Evolutionary conservation across 2,797 vertebrate species (phyloP).

Genomic region (Sitta carolinensis): DNA sequence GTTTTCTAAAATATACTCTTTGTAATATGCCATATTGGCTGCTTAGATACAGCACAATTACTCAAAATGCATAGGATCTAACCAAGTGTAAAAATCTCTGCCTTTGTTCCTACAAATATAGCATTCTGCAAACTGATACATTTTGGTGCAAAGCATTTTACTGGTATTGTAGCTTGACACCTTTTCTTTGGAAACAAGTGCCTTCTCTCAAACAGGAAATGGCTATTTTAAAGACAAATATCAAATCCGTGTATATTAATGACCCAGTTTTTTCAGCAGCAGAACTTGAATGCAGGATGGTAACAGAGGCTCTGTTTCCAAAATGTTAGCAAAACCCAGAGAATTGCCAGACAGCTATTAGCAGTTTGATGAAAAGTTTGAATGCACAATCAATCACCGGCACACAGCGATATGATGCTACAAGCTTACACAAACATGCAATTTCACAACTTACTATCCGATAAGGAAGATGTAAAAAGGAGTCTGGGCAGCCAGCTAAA

Average conservation of each 20-base stretch:
- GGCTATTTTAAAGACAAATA: background rate
- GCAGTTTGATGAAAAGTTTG: slow-evolving; percentile 44
- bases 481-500: slow-evolving; percentile 89
- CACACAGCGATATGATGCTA: slow-evolving; percentile 18
- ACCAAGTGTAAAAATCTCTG: background rate
- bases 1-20: background rate
- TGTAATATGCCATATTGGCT: slow-evolving; percentile 18
- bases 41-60: slow-evolving; percentile 39
- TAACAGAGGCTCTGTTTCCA: background rate
- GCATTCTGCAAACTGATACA: background rate
- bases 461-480: slow-evolving; percentile 88
- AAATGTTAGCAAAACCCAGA: slow-evolving; percentile 11
- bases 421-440: slow-evolving; percentile 30
- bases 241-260: background rate
- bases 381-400: slow-evolving; percentile 22
- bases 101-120: background rate
- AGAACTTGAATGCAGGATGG: background rate
- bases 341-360: slow-evolving; percentile 47
- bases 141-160: background rate
- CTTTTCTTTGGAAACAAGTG: background rate
- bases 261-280: background rate
- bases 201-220: background rate
- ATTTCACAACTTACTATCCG: slow-evolving; percentile 82
- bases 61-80: slow-evolving; percentile 2
- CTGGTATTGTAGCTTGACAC: background rate